These are phyloP conservation scores for Merodon equestris DNA, from an alignment of 2,888 invertebrate genomes.

Conservation along the genomic window DNA sequence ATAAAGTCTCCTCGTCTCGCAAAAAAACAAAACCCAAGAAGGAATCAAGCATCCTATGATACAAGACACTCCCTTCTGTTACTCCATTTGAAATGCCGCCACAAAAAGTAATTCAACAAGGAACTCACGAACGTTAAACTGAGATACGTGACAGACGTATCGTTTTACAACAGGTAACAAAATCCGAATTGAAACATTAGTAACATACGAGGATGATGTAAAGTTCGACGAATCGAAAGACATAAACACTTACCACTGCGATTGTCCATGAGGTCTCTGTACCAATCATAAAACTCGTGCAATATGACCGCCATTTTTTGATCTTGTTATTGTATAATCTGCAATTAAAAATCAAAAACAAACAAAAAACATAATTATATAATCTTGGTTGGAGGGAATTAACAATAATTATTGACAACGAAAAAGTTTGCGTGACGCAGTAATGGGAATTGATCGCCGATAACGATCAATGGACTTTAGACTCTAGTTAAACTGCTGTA, in stretches of 20 bases:
- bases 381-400: neutral
- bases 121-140: too few species aligned
- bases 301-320: conserved; percentile 75
- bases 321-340: conserved; percentile 38
- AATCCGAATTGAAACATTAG: conserved; percentile 11
- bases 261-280: conserved; percentile 86
- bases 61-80: too few species aligned
- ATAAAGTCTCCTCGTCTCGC: too few species aligned
- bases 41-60: too few species aligned
- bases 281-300: conserved; percentile 81
- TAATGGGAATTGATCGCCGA: neutral
- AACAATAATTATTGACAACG: neutral
- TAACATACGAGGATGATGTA: too few species aligned
- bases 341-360: conserved; percentile 25
- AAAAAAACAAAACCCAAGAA: too few species aligned
- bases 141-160: too few species aligned
- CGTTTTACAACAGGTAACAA: neutral
- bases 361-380: neutral
- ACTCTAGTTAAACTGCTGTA: too few species aligned
- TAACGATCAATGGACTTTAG: too few species aligned
- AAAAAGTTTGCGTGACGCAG: conserved; percentile 3
- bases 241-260: conserved; percentile 82
- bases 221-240: too few species aligned
- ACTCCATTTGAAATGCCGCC: too few species aligned
- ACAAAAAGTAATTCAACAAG: too few species aligned